Evolutionary conservation across 2,888 invertebrate species (phyloP).

Genomic region (Cheilosia vulpina): DNA sequence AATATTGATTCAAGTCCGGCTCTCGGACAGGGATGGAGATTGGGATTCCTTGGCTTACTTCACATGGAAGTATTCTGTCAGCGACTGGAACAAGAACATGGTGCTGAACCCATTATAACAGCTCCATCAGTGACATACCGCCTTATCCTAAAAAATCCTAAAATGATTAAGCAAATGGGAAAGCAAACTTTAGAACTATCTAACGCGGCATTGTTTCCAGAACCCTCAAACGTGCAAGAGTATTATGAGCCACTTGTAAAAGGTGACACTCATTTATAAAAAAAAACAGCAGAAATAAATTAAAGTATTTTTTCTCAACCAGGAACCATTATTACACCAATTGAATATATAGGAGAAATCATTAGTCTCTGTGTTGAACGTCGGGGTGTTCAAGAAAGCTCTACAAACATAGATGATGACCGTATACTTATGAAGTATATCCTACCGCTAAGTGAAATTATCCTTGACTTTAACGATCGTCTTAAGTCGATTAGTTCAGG

Average conservation of each 20-base stretch:
- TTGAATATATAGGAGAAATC: constrained; percentile 88
- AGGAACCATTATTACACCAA: constrained; percentile 95
- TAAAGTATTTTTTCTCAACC: neutral
- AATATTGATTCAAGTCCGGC: constrained; percentile 93
- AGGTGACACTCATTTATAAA: constrained; percentile 84
- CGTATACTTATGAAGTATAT: constrained; percentile 92
- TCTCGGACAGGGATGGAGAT: constrained; percentile 93
- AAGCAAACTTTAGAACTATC: constrained; percentile 87
- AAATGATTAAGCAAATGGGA: constrained; percentile 87
- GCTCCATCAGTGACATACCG: constrained; percentile 94
- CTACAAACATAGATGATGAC: constrained; percentile 92
- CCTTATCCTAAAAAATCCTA: constrained; percentile 89
- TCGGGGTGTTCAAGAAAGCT: constrained; percentile 86
- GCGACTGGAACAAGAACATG: constrained; percentile 92
- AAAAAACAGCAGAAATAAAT: neutral
- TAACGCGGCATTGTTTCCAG: constrained; percentile 91
- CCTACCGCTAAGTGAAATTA: constrained; percentile 96
- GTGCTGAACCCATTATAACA: constrained; percentile 91
- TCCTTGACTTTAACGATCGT: constrained; percentile 96
- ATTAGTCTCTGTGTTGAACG: constrained; percentile 90
- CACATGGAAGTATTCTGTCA: constrained; percentile 96
- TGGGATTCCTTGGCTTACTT: constrained; percentile 93
- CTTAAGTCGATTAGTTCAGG: constrained; percentile 96
- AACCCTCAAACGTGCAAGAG: constrained; percentile 87
- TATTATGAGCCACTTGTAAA: constrained; percentile 94